These are phyloP conservation scores for Dendrocincla tyrannina DNA, from an alignment of 2,797 vertebrate genomes.

Conservation along the genomic window DNA sequence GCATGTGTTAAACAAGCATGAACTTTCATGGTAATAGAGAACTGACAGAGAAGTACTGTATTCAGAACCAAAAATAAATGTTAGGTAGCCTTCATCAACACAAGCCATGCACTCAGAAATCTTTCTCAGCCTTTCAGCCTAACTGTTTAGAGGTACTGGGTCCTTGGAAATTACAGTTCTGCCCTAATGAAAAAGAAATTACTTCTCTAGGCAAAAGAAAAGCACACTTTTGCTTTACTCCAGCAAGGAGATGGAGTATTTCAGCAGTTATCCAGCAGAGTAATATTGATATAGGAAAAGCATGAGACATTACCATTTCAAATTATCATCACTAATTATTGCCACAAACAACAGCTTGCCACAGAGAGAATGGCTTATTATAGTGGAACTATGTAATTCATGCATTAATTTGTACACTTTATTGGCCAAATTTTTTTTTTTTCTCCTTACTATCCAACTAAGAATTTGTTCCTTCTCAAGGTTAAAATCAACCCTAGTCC, in stretches of 20 bases:
- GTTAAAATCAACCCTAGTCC: background rate
- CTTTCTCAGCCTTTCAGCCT: background rate
- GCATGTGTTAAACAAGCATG: background rate
- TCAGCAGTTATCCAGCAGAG: background rate
- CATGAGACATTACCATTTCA: background rate
- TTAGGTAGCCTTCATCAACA: background rate
- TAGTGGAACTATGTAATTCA: background rate
- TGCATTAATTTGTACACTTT: background rate
- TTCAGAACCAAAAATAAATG: background rate
- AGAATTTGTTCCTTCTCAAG: background rate
- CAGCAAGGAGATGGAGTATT: background rate
- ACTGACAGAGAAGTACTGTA: background rate
- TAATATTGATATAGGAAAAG: background rate
- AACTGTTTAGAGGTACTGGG: background rate
- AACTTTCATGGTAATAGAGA: background rate
- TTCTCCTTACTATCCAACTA: background rate
- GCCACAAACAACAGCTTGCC: background rate
- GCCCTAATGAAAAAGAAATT: background rate
- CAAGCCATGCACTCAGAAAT: rapidly evolving
- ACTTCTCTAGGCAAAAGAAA: background rate
- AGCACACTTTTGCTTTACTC: background rate
- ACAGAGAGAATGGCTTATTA: background rate
- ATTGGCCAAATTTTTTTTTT: background rate
- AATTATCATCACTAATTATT: background rate
- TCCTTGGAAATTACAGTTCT: background rate